phyloP scores from a whole-genome alignment of 2,113 vertebrate species.

The Microtus ochrogaster region DNA sequence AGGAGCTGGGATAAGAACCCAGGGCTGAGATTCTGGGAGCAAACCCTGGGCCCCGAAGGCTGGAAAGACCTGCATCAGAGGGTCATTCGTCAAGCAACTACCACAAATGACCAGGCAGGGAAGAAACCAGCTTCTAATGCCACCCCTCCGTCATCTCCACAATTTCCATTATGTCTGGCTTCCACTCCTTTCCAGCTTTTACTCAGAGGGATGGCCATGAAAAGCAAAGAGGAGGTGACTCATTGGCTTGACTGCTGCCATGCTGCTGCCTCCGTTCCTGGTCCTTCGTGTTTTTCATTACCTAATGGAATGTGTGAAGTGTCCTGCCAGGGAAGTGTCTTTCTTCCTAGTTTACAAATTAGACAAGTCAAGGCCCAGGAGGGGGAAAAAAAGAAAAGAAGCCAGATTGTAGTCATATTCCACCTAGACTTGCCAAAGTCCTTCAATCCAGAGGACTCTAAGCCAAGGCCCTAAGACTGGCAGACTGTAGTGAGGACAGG shows the following conservation, averaged over 20 bases:
- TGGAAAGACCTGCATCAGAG: constrained; percentile 15
- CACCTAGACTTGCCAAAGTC: not conserved
- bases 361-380: constrained; percentile 65
- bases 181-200: constrained; percentile 38
- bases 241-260: not conserved
- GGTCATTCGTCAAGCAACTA: not conserved
- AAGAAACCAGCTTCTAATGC: not conserved
- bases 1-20: not conserved
- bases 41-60: not conserved
- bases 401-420: not conserved
- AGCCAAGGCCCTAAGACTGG: not conserved
- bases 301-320: constrained; percentile 45
- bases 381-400: not conserved
- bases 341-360: constrained; percentile 44
- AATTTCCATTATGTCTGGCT: not conserved
- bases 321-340: constrained; percentile 59
- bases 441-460: not conserved
- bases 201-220: not conserved
- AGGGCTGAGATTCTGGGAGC: not conserved
- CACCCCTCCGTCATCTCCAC: not conserved
- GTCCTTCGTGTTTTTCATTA: constrained; percentile 1
- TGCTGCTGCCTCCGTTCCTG: not conserved
- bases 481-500: not conserved
- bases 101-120: not conserved
- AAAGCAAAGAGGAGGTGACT: constrained; percentile 39